phyloP scores from a whole-genome alignment of 2,797 vertebrate genomes.

The Sebastes minor region DNA sequence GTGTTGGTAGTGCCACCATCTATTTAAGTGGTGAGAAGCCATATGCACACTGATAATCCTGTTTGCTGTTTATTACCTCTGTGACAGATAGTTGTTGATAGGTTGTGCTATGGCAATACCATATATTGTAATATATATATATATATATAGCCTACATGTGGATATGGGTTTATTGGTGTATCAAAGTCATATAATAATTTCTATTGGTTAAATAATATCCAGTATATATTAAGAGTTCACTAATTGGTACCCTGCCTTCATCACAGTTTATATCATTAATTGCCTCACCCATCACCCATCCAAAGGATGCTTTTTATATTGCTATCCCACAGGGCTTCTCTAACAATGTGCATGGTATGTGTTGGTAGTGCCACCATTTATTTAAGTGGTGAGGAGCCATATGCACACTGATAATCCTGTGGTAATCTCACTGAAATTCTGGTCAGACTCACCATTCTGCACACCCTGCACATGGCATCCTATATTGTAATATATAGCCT shows the following conservation, averaged over 20 bases:
- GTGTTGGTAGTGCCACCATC: background rate
- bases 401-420: conserved; percentile 56
- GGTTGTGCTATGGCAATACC: conserved; percentile 12
- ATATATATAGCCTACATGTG: background rate
- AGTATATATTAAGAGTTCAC: background rate
- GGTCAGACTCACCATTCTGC: conserved; percentile 13
- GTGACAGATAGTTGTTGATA: background rate
- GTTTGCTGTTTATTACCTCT: conserved; percentile 36
- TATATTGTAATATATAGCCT: background rate
- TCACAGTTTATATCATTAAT: background rate
- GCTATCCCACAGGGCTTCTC: background rate
- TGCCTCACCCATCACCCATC: background rate
- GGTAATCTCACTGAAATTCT: conserved; percentile 57
- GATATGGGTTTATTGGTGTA: background rate
- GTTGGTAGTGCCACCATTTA: background rate
- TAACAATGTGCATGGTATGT: background rate
- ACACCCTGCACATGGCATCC: background rate
- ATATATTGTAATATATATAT: background rate
- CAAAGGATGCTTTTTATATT: background rate
- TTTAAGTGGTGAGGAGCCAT: conserved; percentile 41
- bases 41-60: conserved; percentile 60
- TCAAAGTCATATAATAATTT: background rate
- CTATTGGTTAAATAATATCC: background rate
- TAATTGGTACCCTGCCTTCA: background rate
- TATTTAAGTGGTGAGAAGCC: conserved; percentile 34